phyloP scores from a whole-genome alignment of 1,140 invertebrate genomes.

The Temnothorax nylanderi region DNA sequence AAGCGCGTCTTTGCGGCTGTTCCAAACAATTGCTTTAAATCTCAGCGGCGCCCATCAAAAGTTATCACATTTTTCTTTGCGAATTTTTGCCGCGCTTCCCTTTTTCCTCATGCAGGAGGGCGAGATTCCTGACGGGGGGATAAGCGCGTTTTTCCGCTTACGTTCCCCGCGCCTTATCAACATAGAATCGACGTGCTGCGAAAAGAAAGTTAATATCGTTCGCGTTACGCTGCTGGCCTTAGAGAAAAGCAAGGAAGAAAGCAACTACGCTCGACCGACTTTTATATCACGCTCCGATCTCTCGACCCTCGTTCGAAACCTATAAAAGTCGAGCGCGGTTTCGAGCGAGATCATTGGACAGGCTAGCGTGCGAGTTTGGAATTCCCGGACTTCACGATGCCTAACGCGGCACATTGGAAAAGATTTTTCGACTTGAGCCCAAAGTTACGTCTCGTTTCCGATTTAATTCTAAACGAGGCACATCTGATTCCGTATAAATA shows the following conservation, averaged over 20 bases:
- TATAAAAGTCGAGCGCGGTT: constrained; percentile 55
- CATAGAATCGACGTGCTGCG: constrained; percentile 46
- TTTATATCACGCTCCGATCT: constrained; percentile 69
- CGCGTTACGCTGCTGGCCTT: constrained; percentile 29
- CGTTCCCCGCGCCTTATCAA: constrained; percentile 55
- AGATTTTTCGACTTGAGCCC: not conserved
- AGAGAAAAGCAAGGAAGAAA: constrained; percentile 31
- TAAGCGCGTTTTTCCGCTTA: constrained; percentile 12
- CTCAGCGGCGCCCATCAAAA: constrained; percentile 42
- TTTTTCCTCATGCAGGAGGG: constrained; percentile 20
- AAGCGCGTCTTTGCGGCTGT: constrained; percentile 36
- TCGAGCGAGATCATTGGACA: constrained; percentile 36
- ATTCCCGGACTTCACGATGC: constrained; percentile 43
- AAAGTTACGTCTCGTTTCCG: not conserved
- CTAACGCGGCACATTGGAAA: constrained; percentile 3
- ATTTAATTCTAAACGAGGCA: not conserved
- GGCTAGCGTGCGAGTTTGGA: constrained; percentile 7
- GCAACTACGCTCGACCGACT: constrained; percentile 63
- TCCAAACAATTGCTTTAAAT: constrained; percentile 57
- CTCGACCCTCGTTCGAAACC: constrained; percentile 52
- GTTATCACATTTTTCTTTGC: constrained; percentile 60
- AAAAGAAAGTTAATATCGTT: constrained; percentile 67
- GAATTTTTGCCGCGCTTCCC: constrained; percentile 44
- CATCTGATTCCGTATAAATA: not conserved
- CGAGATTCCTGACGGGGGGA: not conserved